Conservation (phyloP, 2,797 vertebrate genomes). For the Macropodus opercularis region DNA sequence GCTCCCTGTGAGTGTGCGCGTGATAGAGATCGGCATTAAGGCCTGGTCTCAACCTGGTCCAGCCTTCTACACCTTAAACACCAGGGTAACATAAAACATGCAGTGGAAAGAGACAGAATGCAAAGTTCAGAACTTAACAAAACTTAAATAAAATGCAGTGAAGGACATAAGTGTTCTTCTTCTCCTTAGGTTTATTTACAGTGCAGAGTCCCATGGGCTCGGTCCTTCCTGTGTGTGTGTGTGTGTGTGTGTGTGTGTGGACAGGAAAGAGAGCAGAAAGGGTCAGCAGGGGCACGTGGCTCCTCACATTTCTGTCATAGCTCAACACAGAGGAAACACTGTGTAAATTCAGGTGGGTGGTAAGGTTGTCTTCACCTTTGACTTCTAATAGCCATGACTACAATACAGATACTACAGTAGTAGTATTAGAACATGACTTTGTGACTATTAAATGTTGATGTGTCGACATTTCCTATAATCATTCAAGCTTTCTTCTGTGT, state of each 20-base stretch:
- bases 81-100: accelerated
- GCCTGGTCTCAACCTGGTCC: slow-evolving; percentile 16
- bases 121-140: neutral
- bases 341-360: neutral
- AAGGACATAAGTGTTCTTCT: slow-evolving; percentile 21
- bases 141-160: neutral
- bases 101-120: neutral
- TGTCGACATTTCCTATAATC: neutral
- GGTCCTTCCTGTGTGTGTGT: slow-evolving; percentile 52
- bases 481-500: neutral
- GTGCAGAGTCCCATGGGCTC: slow-evolving; percentile 48
- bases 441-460: too few species aligned
- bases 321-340: slow-evolving; percentile 34
- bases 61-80: slow-evolving; percentile 12
- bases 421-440: too few species aligned
- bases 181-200: slow-evolving; percentile 44
- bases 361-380: neutral
- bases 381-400: too few species aligned
- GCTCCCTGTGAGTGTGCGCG: slow-evolving; percentile 19
- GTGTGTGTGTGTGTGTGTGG: slow-evolving; percentile 33
- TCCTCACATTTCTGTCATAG: slow-evolving; percentile 44
- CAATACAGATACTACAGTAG: neutral
- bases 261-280: slow-evolving; percentile 49
- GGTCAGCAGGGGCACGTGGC: slow-evolving; percentile 50
- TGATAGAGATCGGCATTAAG: slow-evolving; percentile 40